Evolutionary conservation across 2,888 invertebrate genomes (phyloP), one percentile per base, ranked within the genome.

Genomic region (Psylliodes chrysocephalus): DNA sequence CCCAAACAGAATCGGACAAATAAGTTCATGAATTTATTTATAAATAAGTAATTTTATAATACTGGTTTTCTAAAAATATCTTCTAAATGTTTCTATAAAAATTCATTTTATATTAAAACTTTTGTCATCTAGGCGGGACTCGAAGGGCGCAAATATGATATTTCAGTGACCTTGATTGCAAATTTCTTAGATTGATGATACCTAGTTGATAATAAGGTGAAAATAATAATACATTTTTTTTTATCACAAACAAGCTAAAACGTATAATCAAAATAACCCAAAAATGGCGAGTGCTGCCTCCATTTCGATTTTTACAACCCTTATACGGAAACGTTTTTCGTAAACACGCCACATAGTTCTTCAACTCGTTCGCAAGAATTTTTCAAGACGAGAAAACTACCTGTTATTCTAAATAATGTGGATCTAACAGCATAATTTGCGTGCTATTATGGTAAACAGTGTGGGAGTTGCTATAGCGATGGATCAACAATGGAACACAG

Each of bases 401-500:
- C 38, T 38, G 53, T 38, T 53, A 38, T 38, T 35, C 38, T 19
- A 53, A 10, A 14, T 22, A 38, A 53, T 19, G 38, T 53, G 19
- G 22, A 53, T 49, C n/a, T n/a, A 28, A 49, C 30, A 15, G 17
- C 49, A 40, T 52, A 59, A 40, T 56, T 62, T 44, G 46, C 33
- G n/a, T 19, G 35, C 18, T 28, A 25, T 35, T 17, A 25, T 42
- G 15, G 25, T 17, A 57, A 67, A 60, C 35, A 51, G 35, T 49
- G 55, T 63, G 60, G 60, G 53, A 56, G 67, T 70, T 55, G 54
- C 47, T 64, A 64, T 61, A 56, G 64, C 47, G 55, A 72, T 67
- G 28, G 33, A 46, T 65, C 66, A 70, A 71, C 68, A 73, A 73
- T 62, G 47, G 22, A 55, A 33, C 60, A n/a, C 59, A 40, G 15